These are phyloP conservation scores for Mya arenaria DNA, from an alignment of 1,140 invertebrate genomes.

Conservation along the genomic window DNA sequence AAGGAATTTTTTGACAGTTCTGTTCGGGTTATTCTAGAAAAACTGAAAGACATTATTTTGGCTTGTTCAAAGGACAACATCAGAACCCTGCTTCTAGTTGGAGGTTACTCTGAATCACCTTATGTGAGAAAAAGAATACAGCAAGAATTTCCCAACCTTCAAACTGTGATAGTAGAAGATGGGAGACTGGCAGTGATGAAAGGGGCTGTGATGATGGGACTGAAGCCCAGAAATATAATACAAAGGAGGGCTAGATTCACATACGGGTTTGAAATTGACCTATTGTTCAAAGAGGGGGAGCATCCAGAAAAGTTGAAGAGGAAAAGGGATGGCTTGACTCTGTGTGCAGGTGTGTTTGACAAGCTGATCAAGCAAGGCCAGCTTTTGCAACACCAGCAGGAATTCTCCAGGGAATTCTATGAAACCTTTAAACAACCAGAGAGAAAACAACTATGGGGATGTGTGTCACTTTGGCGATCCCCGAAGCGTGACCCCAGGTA, in stretches of 20 bases:
- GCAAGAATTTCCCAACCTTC: not conserved
- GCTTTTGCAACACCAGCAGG: not conserved
- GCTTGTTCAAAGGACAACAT: not conserved
- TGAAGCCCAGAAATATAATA: constrained; percentile 17
- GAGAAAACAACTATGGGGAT: not conserved
- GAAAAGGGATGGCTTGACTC: not conserved
- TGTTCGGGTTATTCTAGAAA: no score
- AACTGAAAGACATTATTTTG: not conserved
- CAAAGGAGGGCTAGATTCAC: constrained; percentile 14
- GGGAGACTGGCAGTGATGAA: constrained; percentile 16
- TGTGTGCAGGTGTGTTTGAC: constrained; percentile 3
- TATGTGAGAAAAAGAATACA: constrained; percentile 14
- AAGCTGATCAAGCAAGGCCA: constrained; percentile 20
- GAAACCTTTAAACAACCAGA: no score
- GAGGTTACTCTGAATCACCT: constrained; percentile 2
- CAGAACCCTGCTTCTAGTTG: not conserved
- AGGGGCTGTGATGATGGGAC: constrained; percentile 32
- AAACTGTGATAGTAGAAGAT: constrained; percentile 11
- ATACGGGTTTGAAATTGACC: not conserved
- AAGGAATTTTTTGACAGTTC: no score
- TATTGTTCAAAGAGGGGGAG: constrained; percentile 11
- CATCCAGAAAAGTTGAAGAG: constrained; percentile 6
- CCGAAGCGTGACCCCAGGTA: not conserved
- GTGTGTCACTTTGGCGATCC: not conserved
- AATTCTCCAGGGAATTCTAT: not conserved